These are phyloP conservation scores for rat (Rattus norvegicus) DNA, from an alignment of 2,113 vertebrate genomes.

Conservation along the genomic window GRCr8 NC_086027.1:120598001-120598500, in stretches of 20 bases:
- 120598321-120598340: background rate
- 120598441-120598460: no score
- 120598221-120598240: background rate
- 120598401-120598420: no score
- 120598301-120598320: background rate
- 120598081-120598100: background rate
- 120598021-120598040: background rate
- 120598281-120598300: background rate
- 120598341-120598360: background rate
- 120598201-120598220: background rate
- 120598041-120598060: constrained; percentile 37
- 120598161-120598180: no score
- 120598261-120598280: background rate
- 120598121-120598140: background rate
- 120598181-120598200: background rate
- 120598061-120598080: background rate
- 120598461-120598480: no score
- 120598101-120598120: background rate
- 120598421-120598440: no score
- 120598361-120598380: background rate
- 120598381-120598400: background rate
- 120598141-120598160: background rate
- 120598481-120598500: no score
- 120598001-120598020: no score
- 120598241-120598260: background rate